A percentile compares a stretch with the other conserved stretches of the same genome.
phyloP scores from a whole-genome alignment of 2,797 vertebrate genomes.

The Nyctalus aviator region DNA sequence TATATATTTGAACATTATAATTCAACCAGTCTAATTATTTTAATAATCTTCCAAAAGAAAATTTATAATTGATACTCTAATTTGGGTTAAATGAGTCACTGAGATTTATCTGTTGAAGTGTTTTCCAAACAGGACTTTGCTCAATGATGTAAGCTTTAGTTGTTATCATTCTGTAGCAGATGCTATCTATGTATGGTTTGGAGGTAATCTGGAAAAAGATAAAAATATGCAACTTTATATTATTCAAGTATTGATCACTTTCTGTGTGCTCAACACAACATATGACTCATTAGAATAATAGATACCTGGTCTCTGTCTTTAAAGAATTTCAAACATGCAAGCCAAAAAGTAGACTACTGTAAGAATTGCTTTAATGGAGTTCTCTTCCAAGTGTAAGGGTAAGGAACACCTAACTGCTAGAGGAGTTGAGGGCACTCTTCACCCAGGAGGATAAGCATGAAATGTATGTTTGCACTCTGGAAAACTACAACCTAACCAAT shows the following conservation, averaged over 20 bases:
- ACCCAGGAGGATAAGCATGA: not conserved
- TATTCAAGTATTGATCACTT: not conserved
- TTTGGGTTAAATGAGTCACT: constrained; percentile 75
- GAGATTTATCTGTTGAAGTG: constrained; percentile 88
- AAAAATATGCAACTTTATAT: constrained; percentile 50
- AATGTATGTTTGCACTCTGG: not conserved
- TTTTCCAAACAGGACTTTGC: constrained; percentile 92
- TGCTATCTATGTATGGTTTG: constrained; percentile 90
- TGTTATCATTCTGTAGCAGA: constrained; percentile 89
- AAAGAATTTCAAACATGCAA: constrained; percentile 47
- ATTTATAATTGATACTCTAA: constrained; percentile 62
- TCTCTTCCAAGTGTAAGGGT: constrained; percentile 3
- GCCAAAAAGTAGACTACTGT: not conserved
- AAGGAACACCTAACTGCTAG: not conserved
- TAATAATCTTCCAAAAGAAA: constrained; percentile 55
- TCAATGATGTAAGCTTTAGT: constrained; percentile 89
- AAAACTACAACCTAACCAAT: not conserved
- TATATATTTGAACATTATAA: constrained; percentile 36
- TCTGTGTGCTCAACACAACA: not conserved
- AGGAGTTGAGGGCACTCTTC: not conserved
- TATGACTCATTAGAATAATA: not conserved
- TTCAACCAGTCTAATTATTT: constrained; percentile 32
- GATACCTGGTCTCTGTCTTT: not conserved
- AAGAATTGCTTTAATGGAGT: constrained; percentile 3
- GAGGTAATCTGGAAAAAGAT: constrained; percentile 90